Conservation (phyloP, 2,888 invertebrate species). For the Athripsodes cinereus region DNA sequence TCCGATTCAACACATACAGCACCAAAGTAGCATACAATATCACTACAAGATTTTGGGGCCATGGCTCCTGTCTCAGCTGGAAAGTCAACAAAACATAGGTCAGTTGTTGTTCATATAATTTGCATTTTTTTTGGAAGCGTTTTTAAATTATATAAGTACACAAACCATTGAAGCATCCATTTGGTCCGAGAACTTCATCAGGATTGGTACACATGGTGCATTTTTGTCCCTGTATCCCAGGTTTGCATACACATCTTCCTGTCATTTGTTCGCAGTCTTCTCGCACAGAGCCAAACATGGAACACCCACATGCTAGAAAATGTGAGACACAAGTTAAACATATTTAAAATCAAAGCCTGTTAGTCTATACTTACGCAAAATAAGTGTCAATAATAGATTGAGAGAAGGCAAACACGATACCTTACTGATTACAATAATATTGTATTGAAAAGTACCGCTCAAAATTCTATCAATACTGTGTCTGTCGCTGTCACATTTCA, state of each 20-base stretch:
- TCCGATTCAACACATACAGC: conserved; percentile 72
- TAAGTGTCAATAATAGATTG: no score
- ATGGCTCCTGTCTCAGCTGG: conserved; percentile 61
- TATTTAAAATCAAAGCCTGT: no score
- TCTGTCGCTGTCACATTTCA: no score
- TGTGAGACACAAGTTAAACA: no score
- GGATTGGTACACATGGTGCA: conserved; percentile 78
- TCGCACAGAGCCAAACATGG: conserved; percentile 78
- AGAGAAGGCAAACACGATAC: no score
- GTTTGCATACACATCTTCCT: conserved; percentile 81
- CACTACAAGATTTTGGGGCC: conserved; percentile 59
- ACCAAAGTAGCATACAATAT: conserved; percentile 76
- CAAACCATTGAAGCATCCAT: conserved; percentile 50
- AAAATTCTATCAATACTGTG: no score
- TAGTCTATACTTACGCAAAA: no score
- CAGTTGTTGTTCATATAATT: no score
- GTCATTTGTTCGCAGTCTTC: conserved; percentile 93
- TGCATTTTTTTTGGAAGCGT: not conserved
- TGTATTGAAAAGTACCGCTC: no score
- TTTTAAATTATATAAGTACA: not conserved
- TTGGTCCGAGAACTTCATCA: conserved; percentile 70
- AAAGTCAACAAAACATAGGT: conserved; percentile 19
- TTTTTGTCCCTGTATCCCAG: conserved; percentile 79
- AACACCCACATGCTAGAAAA: conserved; percentile 80
- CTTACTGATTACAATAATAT: no score